Conservation (phyloP, 2,797 vertebrate genomes). For the Erethizon dorsatum region DNA sequence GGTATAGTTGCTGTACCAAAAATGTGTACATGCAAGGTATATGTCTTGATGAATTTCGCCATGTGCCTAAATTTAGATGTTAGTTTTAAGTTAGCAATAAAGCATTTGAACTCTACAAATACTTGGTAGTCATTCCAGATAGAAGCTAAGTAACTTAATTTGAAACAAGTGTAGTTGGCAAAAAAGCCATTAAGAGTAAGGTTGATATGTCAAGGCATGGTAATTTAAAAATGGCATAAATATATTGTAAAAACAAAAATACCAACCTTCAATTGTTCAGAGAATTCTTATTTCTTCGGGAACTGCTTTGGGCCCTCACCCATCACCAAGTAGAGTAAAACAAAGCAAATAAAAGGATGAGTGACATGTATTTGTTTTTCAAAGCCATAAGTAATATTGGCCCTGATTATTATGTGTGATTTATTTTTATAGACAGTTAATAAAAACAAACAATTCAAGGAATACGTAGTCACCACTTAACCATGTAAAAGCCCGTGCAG, state of each 20-base stretch:
- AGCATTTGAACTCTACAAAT: conserved; percentile 61
- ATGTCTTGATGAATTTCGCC: not conserved
- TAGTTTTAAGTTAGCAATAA: conserved; percentile 69
- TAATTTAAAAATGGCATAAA: conserved; percentile 68
- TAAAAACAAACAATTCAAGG: conserved; percentile 71
- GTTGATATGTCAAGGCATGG: conserved; percentile 70
- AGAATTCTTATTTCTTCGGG: conserved; percentile 71
- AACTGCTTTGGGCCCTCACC: conserved; percentile 64
- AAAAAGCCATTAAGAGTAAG: conserved; percentile 64
- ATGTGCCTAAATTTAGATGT: conserved; percentile 67
- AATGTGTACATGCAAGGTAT: not conserved
- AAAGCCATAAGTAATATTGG: conserved; percentile 67
- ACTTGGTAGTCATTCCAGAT: conserved; percentile 52
- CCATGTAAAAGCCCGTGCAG: conserved; percentile 53
- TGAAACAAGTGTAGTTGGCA: conserved; percentile 77
- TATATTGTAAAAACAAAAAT: conserved; percentile 80
- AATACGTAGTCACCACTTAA: conserved; percentile 55
- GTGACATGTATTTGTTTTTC: conserved; percentile 62
- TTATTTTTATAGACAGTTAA: conserved; percentile 74
- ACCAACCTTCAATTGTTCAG: conserved; percentile 64
- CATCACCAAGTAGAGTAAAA: conserved; percentile 53
- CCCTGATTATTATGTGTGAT: conserved; percentile 64
- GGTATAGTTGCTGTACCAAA: not conserved
- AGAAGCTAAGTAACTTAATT: conserved; percentile 65
- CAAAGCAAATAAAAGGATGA: conserved; percentile 65